phyloP scores from a whole-genome alignment of 2,113 vertebrate species.

The Chaetops frenatus region DNA sequence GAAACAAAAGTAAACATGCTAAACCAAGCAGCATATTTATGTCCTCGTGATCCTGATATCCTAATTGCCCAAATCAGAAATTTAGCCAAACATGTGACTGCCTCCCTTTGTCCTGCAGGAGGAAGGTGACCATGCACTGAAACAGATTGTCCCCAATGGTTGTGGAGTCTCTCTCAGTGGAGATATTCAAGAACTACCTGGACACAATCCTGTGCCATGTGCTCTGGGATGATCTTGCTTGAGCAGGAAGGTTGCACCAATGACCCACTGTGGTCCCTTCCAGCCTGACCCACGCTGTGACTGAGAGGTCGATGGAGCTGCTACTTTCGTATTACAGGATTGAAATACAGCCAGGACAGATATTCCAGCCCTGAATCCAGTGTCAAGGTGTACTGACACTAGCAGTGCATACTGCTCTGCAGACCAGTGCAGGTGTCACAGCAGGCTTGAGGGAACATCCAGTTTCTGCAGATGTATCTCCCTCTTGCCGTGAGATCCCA shows the following conservation, averaged over 20 bases:
- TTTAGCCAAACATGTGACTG: neutral
- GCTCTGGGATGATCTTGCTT: neutral
- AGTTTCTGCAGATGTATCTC: neutral
- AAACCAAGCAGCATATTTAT: neutral
- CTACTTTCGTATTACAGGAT: neutral
- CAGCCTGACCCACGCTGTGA: neutral
- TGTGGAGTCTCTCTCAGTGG: neutral
- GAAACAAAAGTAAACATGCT: neutral
- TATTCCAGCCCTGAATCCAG: neutral
- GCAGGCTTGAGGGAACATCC: neutral
- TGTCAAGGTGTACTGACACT: neutral
- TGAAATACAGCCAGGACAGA: neutral
- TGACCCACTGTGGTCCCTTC: neutral
- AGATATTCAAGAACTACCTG: neutral
- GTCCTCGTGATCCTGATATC: neutral
- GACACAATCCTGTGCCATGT: neutral
- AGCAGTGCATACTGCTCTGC: neutral
- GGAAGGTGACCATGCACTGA: neutral
- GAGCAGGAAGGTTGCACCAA: neutral
- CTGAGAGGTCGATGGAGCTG: neutral
- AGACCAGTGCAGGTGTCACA: neutral
- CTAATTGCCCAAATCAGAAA: neutral
- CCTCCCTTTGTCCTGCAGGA: neutral
- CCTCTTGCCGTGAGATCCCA: neutral
- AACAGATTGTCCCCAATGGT: rapidly evolving